Base-by-base conservation (phyloP, 2,888 invertebrate species). In the Anorthoa munda region DNA sequence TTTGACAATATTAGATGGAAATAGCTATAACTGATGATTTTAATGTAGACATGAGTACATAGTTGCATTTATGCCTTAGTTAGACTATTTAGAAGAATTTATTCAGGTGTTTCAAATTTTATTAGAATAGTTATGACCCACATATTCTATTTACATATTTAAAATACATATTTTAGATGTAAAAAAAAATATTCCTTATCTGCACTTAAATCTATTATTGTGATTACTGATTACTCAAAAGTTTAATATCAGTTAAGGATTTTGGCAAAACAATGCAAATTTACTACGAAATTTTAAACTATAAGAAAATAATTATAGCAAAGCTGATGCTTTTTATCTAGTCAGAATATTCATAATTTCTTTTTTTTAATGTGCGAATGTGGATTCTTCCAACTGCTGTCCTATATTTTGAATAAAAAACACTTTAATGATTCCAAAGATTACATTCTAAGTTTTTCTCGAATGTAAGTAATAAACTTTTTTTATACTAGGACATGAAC, bases 221-320 rank as follows among this genome's bases (percentile, higher is more conserved):
- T 61, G 13, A 56, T 68, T 51, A 50, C 23, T 58, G 9, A 48
- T 66, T 63, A 53, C 46, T 66, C n/a, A 70, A 66, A 58, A 31
- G n/a, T 66, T 39, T 58, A 53, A n/a, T 50, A 17, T 63, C 59
- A 63, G 23, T 60, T 83, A 83, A 80, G 80, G 12, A 31, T 79
- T 83, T 84, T 79, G 75, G 77, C 66, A 70, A 82, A 73, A 83
- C 82, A 86, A 86, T 84, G 86, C 84, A 85, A 68, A 76, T 73
- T 72, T 2, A 77, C 77, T 83, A 64, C 80, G 84, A 84, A 84
- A 75, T 71, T 75, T 68, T 56, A 46, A 58, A 72, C 12, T 51
- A 13, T 65, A 63, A 50, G 53, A n/a, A 53, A 50, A 66, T 56
- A 17, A 17, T 21, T 53, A 53, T 63, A 59, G 17, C 11, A 46